Evolutionary conservation across 92 coral and sea anemone species (phyloP).

Genomic region (Plumapathes pennacea): DNA sequence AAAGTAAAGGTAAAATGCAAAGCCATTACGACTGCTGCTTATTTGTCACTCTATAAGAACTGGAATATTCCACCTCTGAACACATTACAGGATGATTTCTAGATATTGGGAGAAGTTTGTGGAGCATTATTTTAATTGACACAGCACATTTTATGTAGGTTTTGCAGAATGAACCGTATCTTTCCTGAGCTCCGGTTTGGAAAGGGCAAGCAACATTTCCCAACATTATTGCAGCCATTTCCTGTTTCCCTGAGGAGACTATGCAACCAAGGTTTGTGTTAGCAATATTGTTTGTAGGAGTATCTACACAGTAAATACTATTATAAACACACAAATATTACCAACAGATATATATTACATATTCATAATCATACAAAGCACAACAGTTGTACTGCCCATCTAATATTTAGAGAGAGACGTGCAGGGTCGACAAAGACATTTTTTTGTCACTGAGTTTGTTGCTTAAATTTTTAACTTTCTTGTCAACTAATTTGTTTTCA

Average conservation of each 20-base stretch:
- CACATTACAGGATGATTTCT: neutral
- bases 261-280: neutral
- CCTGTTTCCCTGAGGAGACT: conserved; percentile 18
- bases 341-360: too few relatives aligned
- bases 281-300: neutral
- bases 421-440: too few relatives aligned
- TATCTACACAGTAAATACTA: neutral
- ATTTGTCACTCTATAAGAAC: too few relatives aligned
- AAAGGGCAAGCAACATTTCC: conserved; percentile 48
- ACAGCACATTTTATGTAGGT: conserved; percentile 3
- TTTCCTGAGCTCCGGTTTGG: conserved; percentile 49
- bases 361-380: too few relatives aligned
- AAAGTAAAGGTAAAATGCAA: too few relatives aligned
- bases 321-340: too few relatives aligned
- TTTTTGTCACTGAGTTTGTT: too few relatives aligned
- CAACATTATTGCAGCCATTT: conserved; percentile 42
- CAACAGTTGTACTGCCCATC: too few relatives aligned
- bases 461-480: too few relatives aligned
- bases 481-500: neutral
- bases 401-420: too few relatives aligned
- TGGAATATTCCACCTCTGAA: neutral
- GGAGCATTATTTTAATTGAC: neutral
- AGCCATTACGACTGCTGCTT: too few relatives aligned
- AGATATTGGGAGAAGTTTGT: too few relatives aligned
- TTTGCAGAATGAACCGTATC: conserved; percentile 28